Evolutionary conservation across 2,797 vertebrate species (phyloP), one percentile per base, ranked within the genome.

Genomic region (Cephalopachus bancanus): DNA sequence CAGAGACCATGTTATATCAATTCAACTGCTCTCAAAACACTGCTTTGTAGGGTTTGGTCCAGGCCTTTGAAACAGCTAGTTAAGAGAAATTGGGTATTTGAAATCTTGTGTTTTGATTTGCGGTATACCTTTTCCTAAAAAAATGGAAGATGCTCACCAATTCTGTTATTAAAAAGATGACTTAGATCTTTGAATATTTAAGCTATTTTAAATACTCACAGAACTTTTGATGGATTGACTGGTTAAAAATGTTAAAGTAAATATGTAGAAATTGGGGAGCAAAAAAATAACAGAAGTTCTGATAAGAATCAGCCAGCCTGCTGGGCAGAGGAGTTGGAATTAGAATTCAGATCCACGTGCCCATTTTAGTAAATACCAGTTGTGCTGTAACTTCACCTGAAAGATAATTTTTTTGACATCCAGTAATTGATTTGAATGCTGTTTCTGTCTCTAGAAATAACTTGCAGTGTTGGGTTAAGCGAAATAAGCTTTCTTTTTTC

Each of bases 301-400:
- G 9, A 0, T 9, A 4, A 64, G 67, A 4, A 1, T 4, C 28
- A 6, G 26, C 24, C 69, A 5, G 44, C 15, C 8, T n/a, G 5
- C n/a, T 7, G 19, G 57, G 1, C 44, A 17, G 33, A 53, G 19
- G 1, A 53, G 67, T 30, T 14, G 86, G 49, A 57, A 1, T 10
- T 5, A 11, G 57, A 37, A 4, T 67, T 91, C 62, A 30, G 30
- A 5, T 51, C n/a, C 80, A 3, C 15, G 57, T 2, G 60, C 10
- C 12, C 8, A 4, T 84, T 57, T 37, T 14, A 1, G 49, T 44
- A 5, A 37, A 7, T 20, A 19, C 57, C 20, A 5, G 1, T 24
- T 5, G 71, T 22, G 6, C 67, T 3, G 0, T 89, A 1, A 10
- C 83, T 80, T 81, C 60, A 65, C 84, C 28, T 12, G 55, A 24